Evolutionary conservation across 2,888 invertebrate species (phyloP).

Genomic region (Lycophotia porphyrea): DNA sequence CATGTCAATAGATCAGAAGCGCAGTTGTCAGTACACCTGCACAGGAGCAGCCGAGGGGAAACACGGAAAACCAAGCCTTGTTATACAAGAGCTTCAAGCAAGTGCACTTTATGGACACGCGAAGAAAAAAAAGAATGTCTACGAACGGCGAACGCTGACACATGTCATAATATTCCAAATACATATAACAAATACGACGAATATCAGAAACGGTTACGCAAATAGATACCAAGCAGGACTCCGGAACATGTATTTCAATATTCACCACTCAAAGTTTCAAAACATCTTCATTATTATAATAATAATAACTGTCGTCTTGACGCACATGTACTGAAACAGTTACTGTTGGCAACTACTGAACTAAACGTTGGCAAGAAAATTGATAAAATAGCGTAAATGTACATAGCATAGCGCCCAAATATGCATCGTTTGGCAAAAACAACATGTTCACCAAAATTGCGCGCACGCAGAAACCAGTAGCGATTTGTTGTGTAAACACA

Average conservation of each 20-base stretch:
- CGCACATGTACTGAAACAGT: conserved; percentile 47
- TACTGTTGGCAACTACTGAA: conserved; percentile 58
- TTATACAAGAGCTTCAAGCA: conserved; percentile 13
- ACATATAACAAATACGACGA: conserved; percentile 12
- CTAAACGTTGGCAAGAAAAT: conserved; percentile 69
- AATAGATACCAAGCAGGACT: conserved; percentile 31
- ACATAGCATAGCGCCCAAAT: conserved; percentile 62
- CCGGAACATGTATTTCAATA: conserved; percentile 45
- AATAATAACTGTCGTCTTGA: conserved; percentile 55
- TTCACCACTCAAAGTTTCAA: conserved; percentile 24
- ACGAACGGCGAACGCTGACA: background rate
- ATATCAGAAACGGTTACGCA: conserved; percentile 30
- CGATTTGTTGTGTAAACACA: conserved; percentile 48
- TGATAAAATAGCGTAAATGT: conserved; percentile 67
- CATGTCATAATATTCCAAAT: conserved; percentile 17
- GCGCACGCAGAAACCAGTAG: conserved; percentile 35
- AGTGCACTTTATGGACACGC: background rate
- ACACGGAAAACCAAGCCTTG: conserved; percentile 47
- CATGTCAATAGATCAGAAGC: conserved; percentile 67
- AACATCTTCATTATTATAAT: conserved; percentile 22
- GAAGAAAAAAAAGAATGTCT: background rate
- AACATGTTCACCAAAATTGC: conserved; percentile 66
- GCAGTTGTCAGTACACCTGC: conserved; percentile 57
- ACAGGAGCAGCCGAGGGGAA: conserved; percentile 68
- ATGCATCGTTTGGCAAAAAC: conserved; percentile 75